Conservation (phyloP, 2,888 invertebrate species). For the Poecilobothrus nobilitatus region DNA sequence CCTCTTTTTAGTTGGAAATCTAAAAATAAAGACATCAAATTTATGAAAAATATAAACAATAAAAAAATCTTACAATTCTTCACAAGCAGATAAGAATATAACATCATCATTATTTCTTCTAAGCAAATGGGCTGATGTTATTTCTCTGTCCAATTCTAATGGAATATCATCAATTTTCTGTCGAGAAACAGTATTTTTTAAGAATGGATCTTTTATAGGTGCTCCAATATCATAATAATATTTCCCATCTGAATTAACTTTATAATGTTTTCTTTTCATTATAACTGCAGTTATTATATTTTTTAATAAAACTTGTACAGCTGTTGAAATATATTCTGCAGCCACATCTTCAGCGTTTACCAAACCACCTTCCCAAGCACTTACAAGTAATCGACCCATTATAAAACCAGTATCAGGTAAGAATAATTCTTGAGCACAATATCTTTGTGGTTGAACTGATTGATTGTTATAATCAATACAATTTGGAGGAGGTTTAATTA, state of each 20-base stretch:
- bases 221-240: constrained; percentile 75
- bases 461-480: constrained; percentile 33
- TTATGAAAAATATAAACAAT: neutral
- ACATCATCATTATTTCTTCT: constrained; percentile 67
- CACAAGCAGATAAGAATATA: constrained; percentile 65
- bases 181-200: constrained; percentile 61
- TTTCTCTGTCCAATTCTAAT: constrained; percentile 51
- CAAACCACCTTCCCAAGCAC: constrained; percentile 83
- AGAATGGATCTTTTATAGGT: constrained; percentile 70
- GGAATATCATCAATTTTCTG: constrained; percentile 55
- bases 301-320: constrained; percentile 73
- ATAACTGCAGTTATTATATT: constrained; percentile 71
- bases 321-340: constrained; percentile 71
- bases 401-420: constrained; percentile 78
- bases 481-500: constrained; percentile 29
- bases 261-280: constrained; percentile 73
- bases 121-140: constrained; percentile 57
- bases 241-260: constrained; percentile 56
- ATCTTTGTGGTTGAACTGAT: constrained; percentile 45
- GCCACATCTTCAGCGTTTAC: constrained; percentile 77
- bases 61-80: constrained; percentile 47
- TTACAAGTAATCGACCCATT: constrained; percentile 70
- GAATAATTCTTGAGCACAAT: constrained; percentile 64
- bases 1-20: constrained; percentile 31
- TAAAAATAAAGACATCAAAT: constrained; percentile 17